Conservation (phyloP, 64 coral and sea anemone genomes). For the Catalaphyllia jardinei region DNA sequence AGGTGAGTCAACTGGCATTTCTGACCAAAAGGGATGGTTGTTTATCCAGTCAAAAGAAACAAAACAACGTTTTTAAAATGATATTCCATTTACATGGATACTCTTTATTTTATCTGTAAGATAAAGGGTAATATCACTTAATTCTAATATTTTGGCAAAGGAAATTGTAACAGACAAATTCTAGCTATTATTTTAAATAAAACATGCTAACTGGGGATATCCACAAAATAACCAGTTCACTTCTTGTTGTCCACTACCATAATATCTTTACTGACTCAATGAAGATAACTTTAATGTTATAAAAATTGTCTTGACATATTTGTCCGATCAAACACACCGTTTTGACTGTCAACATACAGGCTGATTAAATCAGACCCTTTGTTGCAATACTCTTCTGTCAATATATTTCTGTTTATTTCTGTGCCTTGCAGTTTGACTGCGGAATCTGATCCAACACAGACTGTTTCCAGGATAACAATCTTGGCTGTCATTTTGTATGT, state of each 20-base stretch:
- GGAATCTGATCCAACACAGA: neutral
- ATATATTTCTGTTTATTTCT: neutral
- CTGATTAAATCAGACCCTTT: conserved; percentile 15
- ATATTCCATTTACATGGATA: conserved; percentile 26
- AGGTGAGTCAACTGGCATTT: too few relatives aligned
- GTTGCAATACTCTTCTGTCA: neutral
- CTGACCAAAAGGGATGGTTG: too few relatives aligned
- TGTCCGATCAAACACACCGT: neutral
- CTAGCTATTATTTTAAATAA: neutral
- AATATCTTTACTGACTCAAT: too few relatives aligned
- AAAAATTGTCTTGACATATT: neutral
- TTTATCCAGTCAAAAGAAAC: neutral
- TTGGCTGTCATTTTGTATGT: neutral
- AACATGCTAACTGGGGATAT: neutral
- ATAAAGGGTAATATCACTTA: conserved; percentile 42
- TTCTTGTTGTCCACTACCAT: too few relatives aligned
- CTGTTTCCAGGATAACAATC: neutral
- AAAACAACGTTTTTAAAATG: neutral
- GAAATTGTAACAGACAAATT: neutral
- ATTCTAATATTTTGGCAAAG: neutral
- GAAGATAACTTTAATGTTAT: neutral
- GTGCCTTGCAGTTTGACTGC: neutral
- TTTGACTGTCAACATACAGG: neutral
- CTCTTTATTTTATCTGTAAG: conserved; percentile 49
- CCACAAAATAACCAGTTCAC: neutral